Evolutionary conservation across 2,888 invertebrate species (phyloP), one percentile per base, ranked within the genome.

Genomic region (Lepidocyrtoides sp.): DNA sequence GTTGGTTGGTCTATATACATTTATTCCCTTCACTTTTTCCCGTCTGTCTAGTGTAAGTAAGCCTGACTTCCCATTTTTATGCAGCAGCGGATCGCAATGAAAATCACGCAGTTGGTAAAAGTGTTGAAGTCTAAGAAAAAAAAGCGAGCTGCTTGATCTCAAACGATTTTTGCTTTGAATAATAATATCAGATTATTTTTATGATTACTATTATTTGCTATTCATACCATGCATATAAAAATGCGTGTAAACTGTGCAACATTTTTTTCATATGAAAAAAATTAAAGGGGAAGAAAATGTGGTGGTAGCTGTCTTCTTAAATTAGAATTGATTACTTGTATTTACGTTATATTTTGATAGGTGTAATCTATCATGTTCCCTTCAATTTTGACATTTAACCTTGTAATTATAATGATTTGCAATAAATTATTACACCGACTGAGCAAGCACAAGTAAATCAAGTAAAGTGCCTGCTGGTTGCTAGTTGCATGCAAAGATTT

Each of bases 381-480:
- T 86, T 86, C 86, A 86, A 86, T 86, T 86, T 86, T 86, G 86
- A 86, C 86, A 77, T 86, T 86, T 86, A 60, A 86, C 86, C 86
- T 86, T 77, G 86, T 86, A 86, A 86, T 86, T 86, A 86, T 86
- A 77, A 86, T 86, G 86, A 86, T 86, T 86, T 86, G 86, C 86
- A 86, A 86, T 86, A 86, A 86, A 86, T 86, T 86, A 86, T 86
- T 86, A 63, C 86, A 86, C 86, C 60, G 54, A 60, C 44, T 14
- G n/a, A 57, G 44, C 36, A 36, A 60, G 57, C 57, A 29, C 41
- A 57, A 84, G 72, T 23, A 14, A 44, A 44, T 20, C 41, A 10
- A 72, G 72, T 36, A 32, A 32, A 32, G 60, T 32, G 41, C 14
- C 36, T 77, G 44, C 8, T 17, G 20, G 48, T 79, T 54, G 51